Base-by-base conservation (phyloP, 2,888 invertebrate genomes). In the Beris morrisii region DNA sequence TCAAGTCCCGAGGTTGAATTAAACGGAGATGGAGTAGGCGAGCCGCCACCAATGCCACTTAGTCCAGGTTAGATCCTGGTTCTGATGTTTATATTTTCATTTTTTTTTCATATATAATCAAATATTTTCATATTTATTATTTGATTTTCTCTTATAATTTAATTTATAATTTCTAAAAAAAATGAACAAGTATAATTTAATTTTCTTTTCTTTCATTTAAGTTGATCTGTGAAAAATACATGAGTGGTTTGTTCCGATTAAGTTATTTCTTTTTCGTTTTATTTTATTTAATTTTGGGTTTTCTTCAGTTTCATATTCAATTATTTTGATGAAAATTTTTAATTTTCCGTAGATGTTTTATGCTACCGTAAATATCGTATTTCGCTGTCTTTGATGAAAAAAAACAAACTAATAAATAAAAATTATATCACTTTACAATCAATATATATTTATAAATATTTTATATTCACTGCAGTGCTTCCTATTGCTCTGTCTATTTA, bases 21-120 rank as follows among this genome's bases (percentile, higher is more conserved):
- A 58, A 68, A 71, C 70, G 71, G 72, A 70, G 72, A 73, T 69
- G 72, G 72, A 71, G 75, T 74, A 71, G 76, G 75, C 69, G 78
- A 79, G 75, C 78, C 76, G 69, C 80, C 81, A 73, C 75, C 78
- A 71, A 77, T 81, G 75, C 80, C 81, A 74, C 75, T 81, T 72
- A 79, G 81, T 77, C 80, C 80, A 81, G 80, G 80, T 81, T 80
- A 81, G 81, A 76, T 73, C 76, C 77, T 75, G 77, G 74, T 75
- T 72, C 69, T 32, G 38, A 59, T 61, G 43, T 22, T 22, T 22
- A 22, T 22, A 22, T 22, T 22, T 22, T 22, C 22, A 22, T 22
- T 22, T 22, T 54, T 48, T 59, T 61, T 65, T 52, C 38, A 7
- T 44, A 57, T 66, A 22, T 48, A 32, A 45, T 30, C 43, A 50